These are phyloP conservation scores for Todiramphus chloris DNA, from an alignment of 2,113 vertebrate species.

Conservation along the genomic window DNA sequence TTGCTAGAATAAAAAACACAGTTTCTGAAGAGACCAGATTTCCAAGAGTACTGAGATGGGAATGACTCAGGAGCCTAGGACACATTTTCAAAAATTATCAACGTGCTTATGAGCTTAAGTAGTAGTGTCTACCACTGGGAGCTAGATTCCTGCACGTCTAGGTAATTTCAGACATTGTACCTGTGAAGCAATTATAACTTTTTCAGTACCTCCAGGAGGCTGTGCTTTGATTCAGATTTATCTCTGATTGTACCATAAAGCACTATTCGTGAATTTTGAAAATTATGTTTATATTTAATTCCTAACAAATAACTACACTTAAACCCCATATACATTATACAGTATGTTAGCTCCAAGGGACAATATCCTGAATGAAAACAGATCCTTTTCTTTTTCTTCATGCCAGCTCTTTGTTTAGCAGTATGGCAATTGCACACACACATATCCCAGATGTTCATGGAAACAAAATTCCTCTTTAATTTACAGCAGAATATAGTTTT, in stretches of 20 bases:
- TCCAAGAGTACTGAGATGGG: not conserved
- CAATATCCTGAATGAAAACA: conserved; percentile 66
- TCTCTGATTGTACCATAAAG: not conserved
- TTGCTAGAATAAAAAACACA: not conserved
- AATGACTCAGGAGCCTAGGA: not conserved
- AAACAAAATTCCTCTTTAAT: conserved; percentile 43
- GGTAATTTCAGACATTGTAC: not conserved
- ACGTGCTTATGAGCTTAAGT: not conserved
- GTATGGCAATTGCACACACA: not conserved
- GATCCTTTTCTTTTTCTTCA: conserved; percentile 44
- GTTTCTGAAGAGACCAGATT: not conserved
- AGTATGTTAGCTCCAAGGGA: conserved; percentile 33
- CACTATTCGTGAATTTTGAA: not conserved
- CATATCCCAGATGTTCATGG: conserved; percentile 45
- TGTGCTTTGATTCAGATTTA: not conserved
- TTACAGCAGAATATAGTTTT: conserved; percentile 42
- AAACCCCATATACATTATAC: conserved; percentile 34
- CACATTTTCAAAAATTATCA: not conserved
- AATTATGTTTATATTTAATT: conserved; percentile 34
- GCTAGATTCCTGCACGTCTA: not conserved
- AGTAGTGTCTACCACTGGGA: not conserved
- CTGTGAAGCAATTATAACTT: not conserved
- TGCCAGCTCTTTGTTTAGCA: conserved; percentile 61
- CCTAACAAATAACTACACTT: conserved; percentile 11
- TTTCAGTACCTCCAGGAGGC: not conserved